Percentiles rank a stretch among this genome's conserved stretches.
Evolutionary conservation across 1,140 invertebrate genomes (phyloP).

Genomic region (Leguminivora glycinivorella): DNA sequence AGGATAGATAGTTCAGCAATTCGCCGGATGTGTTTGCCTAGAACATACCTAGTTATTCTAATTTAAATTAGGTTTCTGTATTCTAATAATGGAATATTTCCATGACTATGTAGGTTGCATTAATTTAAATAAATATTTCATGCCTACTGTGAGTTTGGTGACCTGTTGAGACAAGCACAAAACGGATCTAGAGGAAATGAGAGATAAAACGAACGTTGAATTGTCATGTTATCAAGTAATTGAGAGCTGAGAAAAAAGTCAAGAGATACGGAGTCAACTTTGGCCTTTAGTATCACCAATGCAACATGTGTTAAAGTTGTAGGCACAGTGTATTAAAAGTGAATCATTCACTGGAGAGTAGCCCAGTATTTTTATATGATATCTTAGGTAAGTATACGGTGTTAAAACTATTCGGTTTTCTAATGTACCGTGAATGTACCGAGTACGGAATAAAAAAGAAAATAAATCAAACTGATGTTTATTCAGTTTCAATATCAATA

Average conservation of each 20-base stretch:
- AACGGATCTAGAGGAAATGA: slow-evolving; percentile 39
- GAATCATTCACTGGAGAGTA: not conserved
- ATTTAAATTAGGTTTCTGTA: slow-evolving; percentile 7
- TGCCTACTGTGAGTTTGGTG: slow-evolving; percentile 19
- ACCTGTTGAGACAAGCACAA: slow-evolving; percentile 5
- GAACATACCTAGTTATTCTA: slow-evolving; percentile 3
- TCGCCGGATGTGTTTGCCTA: slow-evolving; percentile 50
- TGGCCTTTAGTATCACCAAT: slow-evolving; percentile 36
- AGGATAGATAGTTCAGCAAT: slow-evolving; percentile 50
- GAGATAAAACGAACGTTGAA: slow-evolving; percentile 32
- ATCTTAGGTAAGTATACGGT: too few species aligned
- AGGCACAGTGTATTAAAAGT: not conserved
- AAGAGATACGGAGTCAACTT: slow-evolving; percentile 36
- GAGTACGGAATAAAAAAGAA: too few species aligned
- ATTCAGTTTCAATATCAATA: too few species aligned
- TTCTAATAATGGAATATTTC: not conserved
- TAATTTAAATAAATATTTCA: slow-evolving; percentile 12
- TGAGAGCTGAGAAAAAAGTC: slow-evolving; percentile 42
- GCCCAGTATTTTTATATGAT: not conserved
- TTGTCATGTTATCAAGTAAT: slow-evolving; percentile 39
- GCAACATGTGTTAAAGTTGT: slow-evolving; percentile 6
- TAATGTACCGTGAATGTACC: too few species aligned
- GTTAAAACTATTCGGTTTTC: too few species aligned
- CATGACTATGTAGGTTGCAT: not conserved
- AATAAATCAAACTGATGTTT: too few species aligned